phyloP scores from a whole-genome alignment of 2,113 vertebrate genomes.

The Pontoporia blainvillei region DNA sequence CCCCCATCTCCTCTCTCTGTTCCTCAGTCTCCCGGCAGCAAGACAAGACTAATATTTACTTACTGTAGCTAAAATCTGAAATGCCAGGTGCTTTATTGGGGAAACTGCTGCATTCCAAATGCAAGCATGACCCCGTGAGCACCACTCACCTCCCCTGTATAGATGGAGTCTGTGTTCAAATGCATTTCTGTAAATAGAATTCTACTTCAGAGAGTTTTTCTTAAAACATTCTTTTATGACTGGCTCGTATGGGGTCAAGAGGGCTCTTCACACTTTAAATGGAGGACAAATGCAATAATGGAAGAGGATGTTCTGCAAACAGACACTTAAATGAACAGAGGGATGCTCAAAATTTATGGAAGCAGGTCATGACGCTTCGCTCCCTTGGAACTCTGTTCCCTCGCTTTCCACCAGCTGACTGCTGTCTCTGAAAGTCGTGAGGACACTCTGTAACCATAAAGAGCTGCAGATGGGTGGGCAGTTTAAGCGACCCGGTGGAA shows the following conservation, averaged over 20 bases:
- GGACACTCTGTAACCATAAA: neutral
- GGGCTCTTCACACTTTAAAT: neutral
- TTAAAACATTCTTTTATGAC: neutral
- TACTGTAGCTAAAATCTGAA: neutral
- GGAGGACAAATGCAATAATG: neutral
- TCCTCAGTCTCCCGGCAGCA: neutral
- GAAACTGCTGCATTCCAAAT: neutral
- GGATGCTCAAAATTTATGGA: neutral
- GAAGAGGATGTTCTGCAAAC: neutral
- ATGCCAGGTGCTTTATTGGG: neutral
- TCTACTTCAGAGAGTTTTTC: slow-evolving; percentile 4
- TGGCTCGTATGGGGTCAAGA: neutral
- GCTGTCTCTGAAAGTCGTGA: neutral
- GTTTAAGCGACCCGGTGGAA: rapidly evolving
- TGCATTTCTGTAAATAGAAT: slow-evolving; percentile 22
- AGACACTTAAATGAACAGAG: neutral
- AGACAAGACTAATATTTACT: neutral
- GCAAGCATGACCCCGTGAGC: neutral
- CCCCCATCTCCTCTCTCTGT: neutral
- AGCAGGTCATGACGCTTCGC: neutral
- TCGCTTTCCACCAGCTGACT: neutral
- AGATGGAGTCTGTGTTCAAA: neutral
- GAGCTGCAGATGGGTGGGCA: neutral
- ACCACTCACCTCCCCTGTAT: neutral
- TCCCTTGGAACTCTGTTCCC: neutral